A percentile compares a stretch with the other conserved stretches of the same genome.
These are phyloP conservation scores for Riparia riparia DNA, from an alignment of 2,113 vertebrate genomes.

Conservation along the genomic window DNA sequence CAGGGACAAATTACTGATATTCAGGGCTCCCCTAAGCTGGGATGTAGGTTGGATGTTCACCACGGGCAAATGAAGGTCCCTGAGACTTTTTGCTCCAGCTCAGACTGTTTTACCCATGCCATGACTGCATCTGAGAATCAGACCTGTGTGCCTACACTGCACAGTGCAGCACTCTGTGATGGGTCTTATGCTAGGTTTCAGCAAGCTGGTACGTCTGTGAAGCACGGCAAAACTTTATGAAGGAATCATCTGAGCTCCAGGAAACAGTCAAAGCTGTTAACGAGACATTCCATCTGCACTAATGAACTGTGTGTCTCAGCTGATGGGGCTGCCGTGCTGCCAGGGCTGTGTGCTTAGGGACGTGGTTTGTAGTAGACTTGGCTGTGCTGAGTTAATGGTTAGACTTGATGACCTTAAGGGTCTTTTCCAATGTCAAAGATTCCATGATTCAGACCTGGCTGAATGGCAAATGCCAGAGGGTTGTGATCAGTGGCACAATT, in stretches of 20 bases:
- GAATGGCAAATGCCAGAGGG: neutral
- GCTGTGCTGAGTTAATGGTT: neutral
- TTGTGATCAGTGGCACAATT: neutral
- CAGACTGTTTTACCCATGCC: neutral
- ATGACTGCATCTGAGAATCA: neutral
- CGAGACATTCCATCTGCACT: rapidly evolving
- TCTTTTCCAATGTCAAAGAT: neutral
- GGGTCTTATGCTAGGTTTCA: neutral
- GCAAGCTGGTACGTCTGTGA: neutral
- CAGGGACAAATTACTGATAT: neutral
- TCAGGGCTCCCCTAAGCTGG: neutral
- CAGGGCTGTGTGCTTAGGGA: rapidly evolving
- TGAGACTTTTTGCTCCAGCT: neutral
- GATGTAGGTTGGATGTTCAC: neutral
- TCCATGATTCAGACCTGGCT: neutral
- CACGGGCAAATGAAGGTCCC: neutral
- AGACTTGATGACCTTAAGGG: neutral
- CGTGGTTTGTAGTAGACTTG: neutral
- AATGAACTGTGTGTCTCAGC: neutral
- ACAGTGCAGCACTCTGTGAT: rapidly evolving
- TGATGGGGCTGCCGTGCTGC: neutral
- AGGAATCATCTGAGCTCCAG: neutral
- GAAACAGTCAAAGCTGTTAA: neutral
- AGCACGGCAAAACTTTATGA: neutral
- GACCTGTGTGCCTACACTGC: rapidly evolving